Percentiles rank a stretch among this genome's conserved stretches.
phyloP scores from a whole-genome alignment of 2,888 invertebrate species.

The Seira sanloemensis region DNA sequence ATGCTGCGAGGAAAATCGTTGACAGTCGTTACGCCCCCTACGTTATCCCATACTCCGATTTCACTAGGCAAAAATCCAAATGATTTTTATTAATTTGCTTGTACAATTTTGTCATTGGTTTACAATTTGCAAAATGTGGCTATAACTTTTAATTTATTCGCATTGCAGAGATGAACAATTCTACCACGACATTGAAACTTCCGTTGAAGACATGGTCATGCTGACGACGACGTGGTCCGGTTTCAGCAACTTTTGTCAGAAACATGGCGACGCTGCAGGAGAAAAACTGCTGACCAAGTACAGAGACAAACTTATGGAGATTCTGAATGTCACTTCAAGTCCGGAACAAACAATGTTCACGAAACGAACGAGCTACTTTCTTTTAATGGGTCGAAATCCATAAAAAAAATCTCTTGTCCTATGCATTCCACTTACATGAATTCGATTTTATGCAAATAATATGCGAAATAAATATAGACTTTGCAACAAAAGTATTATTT shows the following conservation, averaged over 20 bases:
- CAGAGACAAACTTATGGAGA: conserved; percentile 67
- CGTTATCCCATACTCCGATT: conserved; percentile 67
- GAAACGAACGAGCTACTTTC: conserved; percentile 63
- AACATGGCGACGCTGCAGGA: conserved; percentile 74
- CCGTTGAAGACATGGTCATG: conserved; percentile 74
- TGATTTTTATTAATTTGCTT: conserved; percentile 15
- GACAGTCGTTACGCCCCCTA: conserved; percentile 68
- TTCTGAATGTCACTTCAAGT: conserved; percentile 46
- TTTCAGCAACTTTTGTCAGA: conserved; percentile 74
- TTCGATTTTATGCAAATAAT: background rate
- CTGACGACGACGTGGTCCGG: conserved; percentile 75
- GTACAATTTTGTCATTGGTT: background rate
- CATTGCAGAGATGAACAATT: conserved; percentile 74
- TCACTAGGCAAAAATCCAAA: conserved; percentile 63
- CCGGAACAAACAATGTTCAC: conserved; percentile 59
- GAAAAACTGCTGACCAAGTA: conserved; percentile 73
- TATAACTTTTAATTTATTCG: background rate
- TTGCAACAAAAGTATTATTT: conserved; percentile 12
- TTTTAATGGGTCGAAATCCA: conserved; percentile 66
- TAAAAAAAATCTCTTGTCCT: too few species aligned
- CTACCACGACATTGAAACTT: conserved; percentile 72
- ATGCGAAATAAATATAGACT: background rate
- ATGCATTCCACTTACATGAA: too few species aligned
- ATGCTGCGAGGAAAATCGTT: conserved; percentile 66
- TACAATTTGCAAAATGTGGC: conserved; percentile 6